A percentile compares a stretch with the other conserved stretches of the same genome.
These are phyloP conservation scores for Recurvirostra avosetta DNA, from an alignment of 2,113 vertebrate genomes.

Conservation along the genomic window DNA sequence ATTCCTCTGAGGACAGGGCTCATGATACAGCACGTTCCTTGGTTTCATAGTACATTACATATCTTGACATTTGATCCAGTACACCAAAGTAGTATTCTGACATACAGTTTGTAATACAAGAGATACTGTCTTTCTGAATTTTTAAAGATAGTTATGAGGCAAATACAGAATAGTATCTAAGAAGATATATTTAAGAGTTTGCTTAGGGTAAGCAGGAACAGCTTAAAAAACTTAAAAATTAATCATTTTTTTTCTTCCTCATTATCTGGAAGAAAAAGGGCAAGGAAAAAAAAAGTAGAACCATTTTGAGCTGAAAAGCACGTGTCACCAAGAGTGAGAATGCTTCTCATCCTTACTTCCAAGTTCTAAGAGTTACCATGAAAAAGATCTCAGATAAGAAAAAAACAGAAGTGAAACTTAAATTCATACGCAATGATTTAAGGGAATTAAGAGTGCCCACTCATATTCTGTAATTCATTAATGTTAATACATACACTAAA, in stretches of 20 bases:
- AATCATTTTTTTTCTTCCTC: neutral
- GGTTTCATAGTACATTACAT: neutral
- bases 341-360: neutral
- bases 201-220: neutral
- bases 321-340: neutral
- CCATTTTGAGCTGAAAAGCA: neutral
- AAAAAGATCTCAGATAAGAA: neutral
- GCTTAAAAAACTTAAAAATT: neutral
- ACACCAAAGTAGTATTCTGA: neutral
- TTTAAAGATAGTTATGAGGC: neutral
- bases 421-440: neutral
- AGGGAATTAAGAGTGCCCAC: neutral
- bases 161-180: neutral
- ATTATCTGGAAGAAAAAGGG: neutral
- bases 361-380: neutral
- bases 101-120: neutral
- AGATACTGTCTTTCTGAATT: neutral
- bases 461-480: neutral
- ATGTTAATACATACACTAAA: neutral
- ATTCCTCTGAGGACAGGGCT: neutral
- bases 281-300: neutral
- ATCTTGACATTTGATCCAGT: neutral
- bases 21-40: neutral
- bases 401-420: neutral
- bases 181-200: neutral